phyloP scores from a whole-genome alignment of 2,113 vertebrate species.

The Pongo pygmaeus region DNA sequence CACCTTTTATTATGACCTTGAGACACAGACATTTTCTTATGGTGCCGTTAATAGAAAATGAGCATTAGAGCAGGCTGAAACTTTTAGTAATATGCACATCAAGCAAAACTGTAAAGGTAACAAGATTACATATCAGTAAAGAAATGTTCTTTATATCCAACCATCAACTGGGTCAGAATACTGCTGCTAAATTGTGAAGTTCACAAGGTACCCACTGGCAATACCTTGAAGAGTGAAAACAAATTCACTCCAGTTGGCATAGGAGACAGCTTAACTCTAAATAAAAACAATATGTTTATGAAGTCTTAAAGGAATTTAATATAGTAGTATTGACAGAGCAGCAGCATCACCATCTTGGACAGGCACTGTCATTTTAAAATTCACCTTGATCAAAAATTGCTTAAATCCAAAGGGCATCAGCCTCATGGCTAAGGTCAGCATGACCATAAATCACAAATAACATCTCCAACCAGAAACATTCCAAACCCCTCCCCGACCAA shows the following conservation, averaged over 20 bases:
- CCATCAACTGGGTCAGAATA: background rate
- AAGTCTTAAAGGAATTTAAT: background rate
- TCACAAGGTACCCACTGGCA: background rate
- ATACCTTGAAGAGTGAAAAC: background rate
- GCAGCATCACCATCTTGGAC: too few relatives aligned
- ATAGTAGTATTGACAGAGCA: background rate
- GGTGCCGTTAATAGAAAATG: conserved; percentile 50
- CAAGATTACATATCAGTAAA: background rate
- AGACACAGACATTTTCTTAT: conserved; percentile 54
- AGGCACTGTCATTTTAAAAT: too few relatives aligned
- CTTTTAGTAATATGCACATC: conserved; percentile 32
- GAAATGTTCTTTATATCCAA: background rate
- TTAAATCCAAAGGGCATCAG: too few relatives aligned
- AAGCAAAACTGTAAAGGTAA: conserved; percentile 51
- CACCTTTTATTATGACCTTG: conserved; percentile 65
- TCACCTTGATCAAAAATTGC: too few relatives aligned
- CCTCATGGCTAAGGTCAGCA: too few relatives aligned
- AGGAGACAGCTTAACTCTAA: background rate
- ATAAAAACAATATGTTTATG: background rate
- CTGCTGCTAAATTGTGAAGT: background rate
- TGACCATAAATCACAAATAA: too few relatives aligned
- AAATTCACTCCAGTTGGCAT: background rate
- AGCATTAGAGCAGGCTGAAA: background rate
- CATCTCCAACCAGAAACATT: too few relatives aligned
- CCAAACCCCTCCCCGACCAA: too few relatives aligned